Evolutionary conservation across 2,113 vertebrate species (phyloP).

Genomic region (Ochotona curzoniae): DNA sequence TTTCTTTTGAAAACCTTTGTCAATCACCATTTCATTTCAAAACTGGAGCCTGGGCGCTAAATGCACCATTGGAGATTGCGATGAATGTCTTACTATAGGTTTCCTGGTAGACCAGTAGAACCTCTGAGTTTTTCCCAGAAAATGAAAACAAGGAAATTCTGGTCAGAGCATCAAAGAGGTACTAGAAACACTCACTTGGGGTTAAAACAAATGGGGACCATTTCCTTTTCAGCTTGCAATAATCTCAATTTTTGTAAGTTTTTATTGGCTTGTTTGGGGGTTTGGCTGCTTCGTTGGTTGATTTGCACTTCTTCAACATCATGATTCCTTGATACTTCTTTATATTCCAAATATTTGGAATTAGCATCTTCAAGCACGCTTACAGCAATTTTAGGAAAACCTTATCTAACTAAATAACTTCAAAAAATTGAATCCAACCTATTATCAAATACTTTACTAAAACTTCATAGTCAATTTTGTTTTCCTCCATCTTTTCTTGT

Average conservation of each 20-base stretch:
- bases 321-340: neutral
- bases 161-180: neutral
- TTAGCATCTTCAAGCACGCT: neutral
- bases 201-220: neutral
- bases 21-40: neutral
- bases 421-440: conserved; percentile 26
- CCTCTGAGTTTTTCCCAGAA: neutral
- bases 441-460: conserved; percentile 32
- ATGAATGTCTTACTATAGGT: neutral
- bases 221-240: conserved; percentile 20
- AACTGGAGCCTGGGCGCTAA: neutral
- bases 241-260: neutral
- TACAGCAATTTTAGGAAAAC: conserved; percentile 23
- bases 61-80: neutral
- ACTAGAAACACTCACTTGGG: neutral
- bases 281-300: neutral
- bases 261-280: neutral
- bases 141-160: neutral
- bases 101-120: neutral
- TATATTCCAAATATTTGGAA: neutral
- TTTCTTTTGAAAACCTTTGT: neutral
- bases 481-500: neutral
- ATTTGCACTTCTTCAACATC: neutral
- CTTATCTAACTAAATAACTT: conserved; percentile 44
- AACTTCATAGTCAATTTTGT: conserved; percentile 2